Percentiles rank a stretch among this genome's conserved stretches.
phyloP scores from a whole-genome alignment of 2,113 vertebrate genomes.

The Hylia prasina region DNA sequence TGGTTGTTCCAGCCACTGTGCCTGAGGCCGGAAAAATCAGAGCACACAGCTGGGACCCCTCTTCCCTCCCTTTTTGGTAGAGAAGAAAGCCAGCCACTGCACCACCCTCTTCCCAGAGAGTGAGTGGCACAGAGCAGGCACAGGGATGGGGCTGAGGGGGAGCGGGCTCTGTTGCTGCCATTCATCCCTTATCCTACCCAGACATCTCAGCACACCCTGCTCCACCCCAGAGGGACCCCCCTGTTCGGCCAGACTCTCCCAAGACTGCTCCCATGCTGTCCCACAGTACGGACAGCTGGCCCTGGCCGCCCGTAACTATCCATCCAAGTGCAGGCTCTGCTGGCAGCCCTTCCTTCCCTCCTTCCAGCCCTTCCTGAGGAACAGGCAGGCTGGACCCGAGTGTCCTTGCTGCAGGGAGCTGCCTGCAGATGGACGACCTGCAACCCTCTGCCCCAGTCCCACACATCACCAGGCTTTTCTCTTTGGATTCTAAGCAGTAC shows the following conservation, averaged over 20 bases:
- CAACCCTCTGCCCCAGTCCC: not conserved
- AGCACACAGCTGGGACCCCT: not conserved
- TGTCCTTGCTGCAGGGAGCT: not conserved
- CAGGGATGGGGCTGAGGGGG: not conserved
- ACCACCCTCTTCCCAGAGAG: not conserved
- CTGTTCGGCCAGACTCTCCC: too few relatives aligned
- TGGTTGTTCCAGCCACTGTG: too few relatives aligned
- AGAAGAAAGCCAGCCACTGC: not conserved
- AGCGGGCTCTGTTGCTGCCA: fast-evolving
- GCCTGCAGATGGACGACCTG: not conserved
- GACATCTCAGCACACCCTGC: not conserved
- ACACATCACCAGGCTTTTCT: not conserved
- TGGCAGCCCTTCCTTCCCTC: not conserved
- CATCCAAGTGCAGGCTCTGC: not conserved
- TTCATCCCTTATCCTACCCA: not conserved
- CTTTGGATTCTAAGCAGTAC: not conserved
- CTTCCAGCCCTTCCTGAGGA: not conserved
- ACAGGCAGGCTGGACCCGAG: not conserved
- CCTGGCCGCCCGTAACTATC: not conserved
- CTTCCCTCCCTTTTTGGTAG: not conserved
- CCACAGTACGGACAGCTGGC: fast-evolving
- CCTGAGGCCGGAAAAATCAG: fast-evolving
- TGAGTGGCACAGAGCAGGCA: not conserved
- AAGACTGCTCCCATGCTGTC: not conserved
- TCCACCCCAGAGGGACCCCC: too few relatives aligned